Evolutionary conservation across 2,888 invertebrate genomes (phyloP).

Genomic region (Xanthia togata): DNA sequence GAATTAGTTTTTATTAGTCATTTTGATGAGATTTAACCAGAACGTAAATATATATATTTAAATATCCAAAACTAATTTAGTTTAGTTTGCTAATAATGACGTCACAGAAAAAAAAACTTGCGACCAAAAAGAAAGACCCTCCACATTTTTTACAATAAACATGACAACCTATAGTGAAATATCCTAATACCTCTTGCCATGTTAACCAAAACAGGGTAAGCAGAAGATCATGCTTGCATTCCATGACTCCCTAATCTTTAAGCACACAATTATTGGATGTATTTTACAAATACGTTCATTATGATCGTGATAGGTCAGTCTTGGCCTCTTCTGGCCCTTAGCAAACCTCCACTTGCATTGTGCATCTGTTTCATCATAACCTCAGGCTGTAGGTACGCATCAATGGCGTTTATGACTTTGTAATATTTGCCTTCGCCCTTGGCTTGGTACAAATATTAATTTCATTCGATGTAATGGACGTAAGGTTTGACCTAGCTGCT

Average conservation of each 20-base stretch:
- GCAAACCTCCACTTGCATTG: constrained; percentile 43
- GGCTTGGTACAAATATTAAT: not conserved
- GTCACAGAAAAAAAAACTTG: constrained; percentile 10
- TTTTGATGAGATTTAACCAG: constrained; percentile 24
- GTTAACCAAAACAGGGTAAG: not conserved
- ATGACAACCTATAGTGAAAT: no score
- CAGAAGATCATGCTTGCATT: not conserved
- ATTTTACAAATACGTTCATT: constrained; percentile 34
- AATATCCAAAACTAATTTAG: not conserved
- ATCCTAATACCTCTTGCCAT: not conserved
- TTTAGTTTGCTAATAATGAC: not conserved
- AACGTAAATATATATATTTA: not conserved
- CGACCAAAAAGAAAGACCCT: not conserved
- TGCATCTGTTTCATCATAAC: constrained; percentile 55
- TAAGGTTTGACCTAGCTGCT: not conserved
- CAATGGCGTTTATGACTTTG: constrained; percentile 41
- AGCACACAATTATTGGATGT: constrained; percentile 31
- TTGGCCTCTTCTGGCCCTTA: constrained; percentile 41
- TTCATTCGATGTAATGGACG: not conserved
- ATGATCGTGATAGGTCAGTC: constrained; percentile 61
- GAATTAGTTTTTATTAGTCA: constrained; percentile 49
- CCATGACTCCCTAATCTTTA: constrained; percentile 11
- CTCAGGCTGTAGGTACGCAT: constrained; percentile 8
- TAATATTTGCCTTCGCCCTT: constrained; percentile 8
- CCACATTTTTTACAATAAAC: not conserved